Conservation (phyloP, 2,113 vertebrate genomes). For the Eonycteris spelaea region DNA sequence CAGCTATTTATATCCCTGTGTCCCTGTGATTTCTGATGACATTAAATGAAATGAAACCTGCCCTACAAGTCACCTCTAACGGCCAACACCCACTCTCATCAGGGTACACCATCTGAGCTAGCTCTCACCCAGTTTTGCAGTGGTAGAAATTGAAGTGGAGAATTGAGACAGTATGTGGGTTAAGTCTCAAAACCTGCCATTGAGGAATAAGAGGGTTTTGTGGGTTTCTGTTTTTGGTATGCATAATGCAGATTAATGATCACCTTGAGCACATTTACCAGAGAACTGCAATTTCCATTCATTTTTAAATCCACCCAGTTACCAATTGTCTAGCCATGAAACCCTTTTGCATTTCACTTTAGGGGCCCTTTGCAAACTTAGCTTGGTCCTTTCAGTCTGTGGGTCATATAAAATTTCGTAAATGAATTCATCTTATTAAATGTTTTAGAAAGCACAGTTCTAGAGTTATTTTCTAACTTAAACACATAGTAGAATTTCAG, state of each 20-base stretch:
- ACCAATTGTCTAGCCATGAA: rapidly evolving
- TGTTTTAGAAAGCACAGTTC: background rate
- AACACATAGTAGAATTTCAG: background rate
- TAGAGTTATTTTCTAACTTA: background rate
- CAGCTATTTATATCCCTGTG: constrained; percentile 55
- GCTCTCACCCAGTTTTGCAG: background rate
- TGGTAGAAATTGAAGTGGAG: background rate
- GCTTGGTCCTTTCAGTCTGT: background rate
- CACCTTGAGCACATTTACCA: background rate
- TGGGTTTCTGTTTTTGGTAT: constrained; percentile 7
- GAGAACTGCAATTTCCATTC: background rate
- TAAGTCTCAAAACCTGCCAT: background rate
- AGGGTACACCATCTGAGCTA: background rate
- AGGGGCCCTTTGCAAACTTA: background rate
- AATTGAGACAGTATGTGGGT: background rate
- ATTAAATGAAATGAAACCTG: constrained; percentile 68
- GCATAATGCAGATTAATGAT: background rate
- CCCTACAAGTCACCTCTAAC: constrained; percentile 30
- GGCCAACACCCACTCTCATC: background rate
- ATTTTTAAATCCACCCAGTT: background rate
- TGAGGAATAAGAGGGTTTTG: constrained; percentile 32
- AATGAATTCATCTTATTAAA: background rate
- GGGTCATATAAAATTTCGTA: background rate
- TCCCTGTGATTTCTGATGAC: constrained; percentile 58
- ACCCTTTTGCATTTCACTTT: background rate